Evolutionary conservation across 2,113 vertebrate genomes (phyloP).

Genomic region (Patagioenas fasciata): DNA sequence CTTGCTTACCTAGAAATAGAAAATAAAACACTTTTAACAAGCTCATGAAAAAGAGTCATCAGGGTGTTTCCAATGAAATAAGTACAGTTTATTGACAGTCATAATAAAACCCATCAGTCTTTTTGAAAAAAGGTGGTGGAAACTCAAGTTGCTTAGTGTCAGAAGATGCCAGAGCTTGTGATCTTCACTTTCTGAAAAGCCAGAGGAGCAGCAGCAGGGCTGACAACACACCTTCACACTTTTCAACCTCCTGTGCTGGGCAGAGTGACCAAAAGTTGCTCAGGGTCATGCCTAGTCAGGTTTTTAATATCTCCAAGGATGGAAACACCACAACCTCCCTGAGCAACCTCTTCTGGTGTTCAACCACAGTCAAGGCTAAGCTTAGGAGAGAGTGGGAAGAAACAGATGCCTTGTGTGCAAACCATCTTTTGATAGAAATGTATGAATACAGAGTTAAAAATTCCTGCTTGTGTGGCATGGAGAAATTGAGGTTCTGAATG

Average conservation of each 20-base stretch:
- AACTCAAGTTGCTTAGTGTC: not conserved
- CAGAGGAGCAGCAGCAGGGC: not conserved
- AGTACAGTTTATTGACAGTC: not conserved
- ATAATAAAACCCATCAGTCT: not conserved
- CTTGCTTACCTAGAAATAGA: not conserved
- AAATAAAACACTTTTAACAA: not conserved
- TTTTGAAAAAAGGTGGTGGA: not conserved
- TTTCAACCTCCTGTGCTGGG: too few relatives aligned
- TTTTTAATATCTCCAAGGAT: not conserved
- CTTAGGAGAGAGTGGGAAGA: not conserved
- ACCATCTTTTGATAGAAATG: not conserved
- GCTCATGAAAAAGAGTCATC: not conserved
- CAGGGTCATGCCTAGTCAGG: too few relatives aligned
- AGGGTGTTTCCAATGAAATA: not conserved
- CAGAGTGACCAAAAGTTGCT: not conserved
- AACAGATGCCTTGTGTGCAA: not conserved
- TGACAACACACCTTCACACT: not conserved
- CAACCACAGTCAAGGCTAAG: not conserved
- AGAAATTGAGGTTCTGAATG: not conserved
- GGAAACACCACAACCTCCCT: not conserved
- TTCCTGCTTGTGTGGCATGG: not conserved
- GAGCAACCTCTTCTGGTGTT: not conserved
- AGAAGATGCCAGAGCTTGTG: not conserved
- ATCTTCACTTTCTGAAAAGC: not conserved
- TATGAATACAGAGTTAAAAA: not conserved